Base-by-base conservation (phyloP, 1,140 invertebrate genomes). In the Trichonephila clavata region DNA sequence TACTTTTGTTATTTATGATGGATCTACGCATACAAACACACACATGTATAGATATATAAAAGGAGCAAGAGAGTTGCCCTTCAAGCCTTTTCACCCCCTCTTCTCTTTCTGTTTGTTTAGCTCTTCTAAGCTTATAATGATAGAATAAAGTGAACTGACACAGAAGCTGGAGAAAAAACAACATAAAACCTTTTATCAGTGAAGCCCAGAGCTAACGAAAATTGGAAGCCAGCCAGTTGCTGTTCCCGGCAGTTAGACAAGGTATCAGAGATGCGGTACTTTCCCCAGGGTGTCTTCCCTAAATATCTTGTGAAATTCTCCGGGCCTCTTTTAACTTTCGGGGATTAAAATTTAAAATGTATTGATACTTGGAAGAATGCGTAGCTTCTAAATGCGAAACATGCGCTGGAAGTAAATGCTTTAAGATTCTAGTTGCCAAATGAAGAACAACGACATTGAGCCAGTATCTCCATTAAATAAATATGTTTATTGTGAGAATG, bases 211-310 rank as follows among this genome's bases (percentile, higher is more conserved):
- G 89, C 71, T 90, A 90, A 90, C 89, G 68, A 90, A 90, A 90
- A 90, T 90, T 90, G 89, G 89, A 90, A 90, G 43, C n/a, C 24
- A 90, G 89, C 89, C 89, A 90, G 89, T 90, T 81, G 89, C 71
- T 90, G 89, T 90, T 90, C 89, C 43, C 71, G 65, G 32, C 71
- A 71, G 89, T 80, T 90, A 81, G n/a, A 90, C 89, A 90, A 60
- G 68, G 89, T 59, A 90, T 90, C 86, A 63, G 89, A 43, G 71
- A 81, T 60, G 89, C 89, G 32, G 71, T 80, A 59, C 24, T 59
- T 80, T 57, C 89, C 71, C 43, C 21, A 20, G 71, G 89, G 60
- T 27, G 27, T 39, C 27, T 63, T 43, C 86, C 60, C 61, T 63
- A 87, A 87, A 87, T 87, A 87, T 87, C 59, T 63, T 63, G 32